Conservation (phyloP, 2,797 vertebrate species). For the Balearica regulorum region DNA sequence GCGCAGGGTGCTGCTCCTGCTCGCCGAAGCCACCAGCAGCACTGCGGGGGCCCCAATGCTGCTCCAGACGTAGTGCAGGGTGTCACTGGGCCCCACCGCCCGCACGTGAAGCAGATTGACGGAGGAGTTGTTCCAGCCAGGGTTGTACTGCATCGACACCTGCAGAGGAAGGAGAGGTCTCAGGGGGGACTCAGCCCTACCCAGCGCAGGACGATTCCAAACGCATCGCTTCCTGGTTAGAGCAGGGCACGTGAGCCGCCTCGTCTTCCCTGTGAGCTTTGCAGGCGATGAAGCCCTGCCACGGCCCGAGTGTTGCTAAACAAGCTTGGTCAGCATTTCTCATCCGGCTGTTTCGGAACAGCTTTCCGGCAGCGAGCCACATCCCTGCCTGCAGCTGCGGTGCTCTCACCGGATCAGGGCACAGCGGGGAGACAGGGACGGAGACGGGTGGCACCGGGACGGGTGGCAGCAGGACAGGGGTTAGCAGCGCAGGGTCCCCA, state of each 20-base stretch:
- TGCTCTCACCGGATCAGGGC: not conserved
- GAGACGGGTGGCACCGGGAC: not conserved
- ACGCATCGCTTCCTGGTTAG: fast-evolving
- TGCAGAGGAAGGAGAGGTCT: not conserved
- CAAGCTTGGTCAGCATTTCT: fast-evolving
- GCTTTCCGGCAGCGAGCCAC: not conserved
- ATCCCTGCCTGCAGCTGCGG: not conserved
- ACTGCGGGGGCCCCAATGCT: slow-evolving; percentile 80
- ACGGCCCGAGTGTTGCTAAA: not conserved
- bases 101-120: slow-evolving; percentile 82
- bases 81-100: slow-evolving; percentile 79
- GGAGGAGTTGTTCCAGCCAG: slow-evolving; percentile 21
- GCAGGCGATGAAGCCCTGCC: not conserved
- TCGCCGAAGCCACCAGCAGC: slow-evolving; percentile 81
- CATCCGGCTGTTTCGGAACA: too few species aligned
- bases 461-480: too few species aligned
- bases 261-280: fast-evolving
- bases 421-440: not conserved
- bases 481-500: too few species aligned
- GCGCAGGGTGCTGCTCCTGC: slow-evolving; percentile 67
- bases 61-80: slow-evolving; percentile 87
- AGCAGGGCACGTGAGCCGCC: not conserved
- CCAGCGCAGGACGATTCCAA: not conserved
- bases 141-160: slow-evolving; percentile 80
- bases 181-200: fast-evolving